Percentiles rank a stretch among this genome's conserved stretches.
These are phyloP conservation scores for Liparis tanakae DNA, from an alignment of 2,797 vertebrate species.

Conservation along the genomic window DNA sequence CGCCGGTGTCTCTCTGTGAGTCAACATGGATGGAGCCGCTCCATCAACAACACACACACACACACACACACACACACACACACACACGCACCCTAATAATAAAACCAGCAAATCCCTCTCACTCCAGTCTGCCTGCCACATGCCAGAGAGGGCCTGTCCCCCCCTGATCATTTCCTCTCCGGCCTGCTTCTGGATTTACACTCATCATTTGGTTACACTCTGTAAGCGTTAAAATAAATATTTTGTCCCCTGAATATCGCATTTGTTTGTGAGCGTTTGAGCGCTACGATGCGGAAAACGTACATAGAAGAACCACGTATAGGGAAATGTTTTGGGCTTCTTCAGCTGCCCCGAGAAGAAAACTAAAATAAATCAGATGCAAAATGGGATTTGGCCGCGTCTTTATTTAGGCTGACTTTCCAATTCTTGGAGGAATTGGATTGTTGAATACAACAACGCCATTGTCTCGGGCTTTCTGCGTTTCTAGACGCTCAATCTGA, in stretches of 20 bases:
- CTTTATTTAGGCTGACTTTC: constrained; percentile 65
- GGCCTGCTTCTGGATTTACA: constrained; percentile 53
- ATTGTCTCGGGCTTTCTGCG: constrained; percentile 64
- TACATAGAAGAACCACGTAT: constrained; percentile 19
- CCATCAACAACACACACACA: constrained; percentile 61
- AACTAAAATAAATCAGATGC: constrained; percentile 30
- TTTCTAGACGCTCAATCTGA: constrained; percentile 51
- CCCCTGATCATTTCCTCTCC: constrained; percentile 48
- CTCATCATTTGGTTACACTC: constrained; percentile 41
- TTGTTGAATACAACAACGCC: constrained; percentile 65
- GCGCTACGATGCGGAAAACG: constrained; percentile 14
- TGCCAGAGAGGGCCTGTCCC: constrained; percentile 38
- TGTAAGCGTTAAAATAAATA: constrained; percentile 24
- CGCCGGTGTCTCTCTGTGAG: constrained; percentile 67
- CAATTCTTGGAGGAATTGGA: constrained; percentile 62
- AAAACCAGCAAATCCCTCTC: constrained; percentile 67
- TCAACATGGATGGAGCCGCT: constrained; percentile 67
- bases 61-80: constrained; percentile 66
- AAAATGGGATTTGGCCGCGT: constrained; percentile 61
- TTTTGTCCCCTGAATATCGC: constrained; percentile 7
- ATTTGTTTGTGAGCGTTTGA: background rate
- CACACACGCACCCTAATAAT: constrained; percentile 68
- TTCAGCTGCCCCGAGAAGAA: constrained; percentile 22
- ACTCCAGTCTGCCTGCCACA: constrained; percentile 43
- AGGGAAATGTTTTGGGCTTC: constrained; percentile 23